These are phyloP conservation scores for Etheostoma nigrum DNA, from an alignment of 2,797 vertebrate species.

Conservation along the genomic window DNA sequence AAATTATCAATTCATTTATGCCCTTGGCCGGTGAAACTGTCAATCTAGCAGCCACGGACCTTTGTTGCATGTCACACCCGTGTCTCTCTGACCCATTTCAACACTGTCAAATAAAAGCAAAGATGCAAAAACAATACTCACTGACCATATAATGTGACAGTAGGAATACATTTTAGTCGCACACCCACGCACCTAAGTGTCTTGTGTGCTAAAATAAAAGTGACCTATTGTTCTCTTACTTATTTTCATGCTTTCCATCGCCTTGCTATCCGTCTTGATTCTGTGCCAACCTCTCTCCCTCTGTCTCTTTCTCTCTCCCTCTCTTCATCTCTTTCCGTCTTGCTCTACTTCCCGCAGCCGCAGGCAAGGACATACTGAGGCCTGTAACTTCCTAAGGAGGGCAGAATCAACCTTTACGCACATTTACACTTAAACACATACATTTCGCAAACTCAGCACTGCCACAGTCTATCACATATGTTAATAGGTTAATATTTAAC, in stretches of 20 bases:
- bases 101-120: too few species aligned
- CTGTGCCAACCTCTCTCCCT: neutral
- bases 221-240: slow-evolving; percentile 29
- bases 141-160: neutral
- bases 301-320: neutral
- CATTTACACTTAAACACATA: slow-evolving; percentile 23
- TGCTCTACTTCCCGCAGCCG: slow-evolving; percentile 70
- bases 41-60: too few species aligned
- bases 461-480: slow-evolving; percentile 19
- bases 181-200: neutral
- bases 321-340: slow-evolving; percentile 35
- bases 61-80: too few species aligned
- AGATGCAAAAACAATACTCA: too few species aligned
- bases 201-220: slow-evolving; percentile 7
- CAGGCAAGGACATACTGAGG: slow-evolving; percentile 63
- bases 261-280: neutral
- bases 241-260: neutral
- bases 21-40: too few species aligned
- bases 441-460: slow-evolving; percentile 6
- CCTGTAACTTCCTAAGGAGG: slow-evolving; percentile 55
- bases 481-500: neutral
- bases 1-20: too few species aligned
- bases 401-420: slow-evolving; percentile 40
- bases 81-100: too few species aligned
- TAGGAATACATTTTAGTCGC: neutral